Evolutionary conservation across 2,888 invertebrate species (phyloP), one percentile per base, ranked within the genome.

Genomic region (Tetrapedia diversipes): DNA sequence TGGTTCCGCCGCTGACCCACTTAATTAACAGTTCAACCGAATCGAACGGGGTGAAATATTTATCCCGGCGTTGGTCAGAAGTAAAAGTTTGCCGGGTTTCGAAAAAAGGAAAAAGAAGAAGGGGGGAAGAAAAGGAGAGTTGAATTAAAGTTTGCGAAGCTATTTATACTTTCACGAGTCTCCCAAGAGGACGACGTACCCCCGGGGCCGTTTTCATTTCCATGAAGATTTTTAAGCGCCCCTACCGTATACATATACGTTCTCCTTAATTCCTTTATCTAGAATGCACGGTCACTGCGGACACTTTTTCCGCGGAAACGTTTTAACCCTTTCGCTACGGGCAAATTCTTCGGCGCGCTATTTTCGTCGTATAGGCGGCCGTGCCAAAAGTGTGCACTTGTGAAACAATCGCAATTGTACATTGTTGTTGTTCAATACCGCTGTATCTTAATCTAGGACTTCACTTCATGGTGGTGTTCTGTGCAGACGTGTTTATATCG

Each of bases 131-230:
- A 45, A 51, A 32, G 41, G 4, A 34, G 37, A 37, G 41, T 53
- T n/a, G 29, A 70, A 51, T 69, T 45, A 70, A 60, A 70, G 59
- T 72, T 54, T 32, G 37, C 16, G 11, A 53, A 54, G 60, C 39
- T 51, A 34, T 70, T 60, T 47, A 45, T 59, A 39, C 53, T 54
- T 72, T 53, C 60, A 45, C 53, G 45, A 54, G 45, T 54, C 37
- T 29, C 24, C 37, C 51, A 39, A 29, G 39, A 27, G 32, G 39
- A 53, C 16, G n/a, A 27, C 39, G 60, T 70, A 24, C 53, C n/a
- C 45, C 2, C 3, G 43, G 14, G 51, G 53, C 11, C 24, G 37
- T 60, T 72, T 53, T 60, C 70, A 69, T 60, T 72, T 69, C 59
- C 39, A 72, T 59, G 53, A 60, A 39, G 60, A 70, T 53, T 27